These are phyloP conservation scores for Napeogenes inachia DNA, from an alignment of 2,888 invertebrate species.

Conservation along the genomic window DNA sequence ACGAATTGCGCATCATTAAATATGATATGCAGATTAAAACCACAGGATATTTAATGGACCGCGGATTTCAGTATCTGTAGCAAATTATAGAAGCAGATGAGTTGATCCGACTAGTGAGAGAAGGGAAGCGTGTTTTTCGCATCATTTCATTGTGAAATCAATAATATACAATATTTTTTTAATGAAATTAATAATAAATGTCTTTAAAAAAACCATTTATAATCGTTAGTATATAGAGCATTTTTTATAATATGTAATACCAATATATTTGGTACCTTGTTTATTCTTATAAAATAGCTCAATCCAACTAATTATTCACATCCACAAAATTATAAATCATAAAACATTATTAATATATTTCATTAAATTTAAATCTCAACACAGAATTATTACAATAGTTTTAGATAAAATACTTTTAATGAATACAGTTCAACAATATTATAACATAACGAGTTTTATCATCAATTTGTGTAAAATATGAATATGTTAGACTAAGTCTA, in stretches of 20 bases:
- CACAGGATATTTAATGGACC: slow-evolving; percentile 1
- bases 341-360: too few relatives aligned
- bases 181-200: neutral
- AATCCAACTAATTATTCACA: too few relatives aligned
- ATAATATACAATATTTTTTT: neutral
- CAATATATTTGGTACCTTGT: too few relatives aligned
- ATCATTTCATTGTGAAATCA: neutral
- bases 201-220: neutral
- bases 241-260: too few relatives aligned
- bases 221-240: too few relatives aligned
- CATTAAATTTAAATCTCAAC: too few relatives aligned
- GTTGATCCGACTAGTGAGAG: neutral
- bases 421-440: too few relatives aligned
- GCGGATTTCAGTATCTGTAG: neutral
- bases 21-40: slow-evolving; percentile 4
- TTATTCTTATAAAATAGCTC: too few relatives aligned
- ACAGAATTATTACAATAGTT: neutral
- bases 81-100: neutral
- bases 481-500: slow-evolving; percentile 2
- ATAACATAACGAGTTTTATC: too few relatives aligned
- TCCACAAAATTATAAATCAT: too few relatives aligned
- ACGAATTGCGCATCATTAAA: neutral
- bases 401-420: too few relatives aligned
- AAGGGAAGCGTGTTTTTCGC: slow-evolving; percentile 1
- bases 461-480: too few relatives aligned